These are phyloP conservation scores for Sarcophaga carnaria DNA, from an alignment of 2,888 invertebrate genomes.

Conservation along the genomic window DNA sequence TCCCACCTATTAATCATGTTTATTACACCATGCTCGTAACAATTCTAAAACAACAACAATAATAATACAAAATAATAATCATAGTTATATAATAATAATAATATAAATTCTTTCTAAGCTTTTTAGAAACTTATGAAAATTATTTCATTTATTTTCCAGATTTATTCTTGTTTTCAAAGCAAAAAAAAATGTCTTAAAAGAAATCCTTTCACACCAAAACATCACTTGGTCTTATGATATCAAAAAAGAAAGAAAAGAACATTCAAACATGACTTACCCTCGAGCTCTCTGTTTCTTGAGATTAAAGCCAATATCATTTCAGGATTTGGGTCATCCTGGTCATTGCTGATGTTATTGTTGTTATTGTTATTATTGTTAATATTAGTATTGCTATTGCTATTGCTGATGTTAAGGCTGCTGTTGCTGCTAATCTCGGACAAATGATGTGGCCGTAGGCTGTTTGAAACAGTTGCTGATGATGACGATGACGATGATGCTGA, in stretches of 20 bases:
- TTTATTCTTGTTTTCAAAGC: not conserved
- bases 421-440: slow-evolving; percentile 64
- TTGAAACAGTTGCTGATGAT: slow-evolving; percentile 33
- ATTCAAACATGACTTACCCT: slow-evolving; percentile 86
- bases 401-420: slow-evolving; percentile 56
- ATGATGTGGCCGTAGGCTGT: slow-evolving; percentile 62
- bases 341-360: slow-evolving; percentile 64
- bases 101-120: too few relatives aligned
- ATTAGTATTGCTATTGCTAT: slow-evolving; percentile 41
- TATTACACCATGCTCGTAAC: too few relatives aligned
- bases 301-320: slow-evolving; percentile 92
- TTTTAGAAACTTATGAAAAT: too few relatives aligned
- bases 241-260: slow-evolving; percentile 13
- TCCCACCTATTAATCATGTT: too few relatives aligned
- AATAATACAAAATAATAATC: too few relatives aligned
- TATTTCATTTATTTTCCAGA: not conserved
- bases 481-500: slow-evolving; percentile 59
- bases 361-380: slow-evolving; percentile 39
- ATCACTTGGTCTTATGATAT: slow-evolving; percentile 45
- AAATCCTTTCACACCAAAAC: slow-evolving; percentile 6
- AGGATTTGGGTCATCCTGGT: slow-evolving; percentile 87
- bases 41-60: too few relatives aligned
- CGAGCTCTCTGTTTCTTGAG: slow-evolving; percentile 92
- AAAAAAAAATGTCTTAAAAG: not conserved
- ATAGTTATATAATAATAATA: too few relatives aligned